Conservation (phyloP, 2,113 vertebrate genomes). For the Pedetes capensis region DNA sequence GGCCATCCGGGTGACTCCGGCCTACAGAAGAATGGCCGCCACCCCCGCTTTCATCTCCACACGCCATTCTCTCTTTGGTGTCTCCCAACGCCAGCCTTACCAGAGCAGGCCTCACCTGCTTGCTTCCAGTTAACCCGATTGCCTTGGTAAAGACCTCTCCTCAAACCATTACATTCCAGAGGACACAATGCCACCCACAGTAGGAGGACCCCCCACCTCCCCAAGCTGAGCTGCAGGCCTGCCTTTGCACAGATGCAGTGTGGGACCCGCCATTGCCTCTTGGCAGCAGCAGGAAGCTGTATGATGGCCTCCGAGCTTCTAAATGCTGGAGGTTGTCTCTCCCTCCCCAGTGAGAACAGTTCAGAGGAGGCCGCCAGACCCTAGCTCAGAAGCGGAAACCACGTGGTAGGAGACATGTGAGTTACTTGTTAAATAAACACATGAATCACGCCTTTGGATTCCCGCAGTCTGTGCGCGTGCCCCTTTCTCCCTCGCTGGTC, state of each 20-base stretch:
- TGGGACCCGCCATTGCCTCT: fast-evolving
- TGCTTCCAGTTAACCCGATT: not conserved
- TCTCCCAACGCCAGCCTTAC: not conserved
- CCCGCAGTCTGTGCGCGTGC: too few relatives aligned
- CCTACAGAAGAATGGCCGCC: not conserved
- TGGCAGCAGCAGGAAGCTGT: fast-evolving
- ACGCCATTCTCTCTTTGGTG: not conserved
- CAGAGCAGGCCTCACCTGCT: too few relatives aligned
- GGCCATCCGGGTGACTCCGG: fast-evolving
- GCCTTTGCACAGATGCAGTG: not conserved
- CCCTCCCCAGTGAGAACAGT: not conserved
- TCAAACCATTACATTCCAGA: not conserved
- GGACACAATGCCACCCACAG: not conserved
- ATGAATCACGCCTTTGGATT: not conserved
- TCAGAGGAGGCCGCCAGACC: not conserved
- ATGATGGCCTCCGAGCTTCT: not conserved
- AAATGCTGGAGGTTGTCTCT: not conserved
- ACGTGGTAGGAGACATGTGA: not conserved
- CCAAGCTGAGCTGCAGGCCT: fast-evolving
- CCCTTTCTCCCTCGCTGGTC: not conserved
- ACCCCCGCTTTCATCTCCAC: not conserved
- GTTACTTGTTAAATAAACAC: not conserved
- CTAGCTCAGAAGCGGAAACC: not conserved
- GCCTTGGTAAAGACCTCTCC: not conserved
- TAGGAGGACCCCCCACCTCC: not conserved